Evolutionary conservation across 1,140 invertebrate genomes (phyloP), one percentile per base, ranked within the genome.

Genomic region (Neoseiulus cucumeris): DNA sequence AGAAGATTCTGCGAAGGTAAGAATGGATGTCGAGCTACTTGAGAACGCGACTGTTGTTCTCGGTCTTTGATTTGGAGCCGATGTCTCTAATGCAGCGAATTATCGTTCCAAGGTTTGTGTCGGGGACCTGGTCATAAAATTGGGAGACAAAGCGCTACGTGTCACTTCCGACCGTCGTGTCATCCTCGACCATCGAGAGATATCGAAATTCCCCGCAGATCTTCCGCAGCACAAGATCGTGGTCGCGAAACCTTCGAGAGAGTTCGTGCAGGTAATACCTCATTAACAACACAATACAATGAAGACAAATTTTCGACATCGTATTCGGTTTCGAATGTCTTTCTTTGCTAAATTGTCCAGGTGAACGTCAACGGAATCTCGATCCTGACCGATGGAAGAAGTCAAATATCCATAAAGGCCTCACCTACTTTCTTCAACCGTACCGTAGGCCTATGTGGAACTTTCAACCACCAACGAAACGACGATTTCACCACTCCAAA

Each of bases 401-500:
- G 85, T 0, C 77, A 87, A 44, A 84, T 85, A 2, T 88, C 90
- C 69, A 81, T 93, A 18, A 85, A 88, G 70, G 85, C 85, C 0
- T 87, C 87, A 6, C 77, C 86, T 1, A 74, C 78, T 47, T 84
- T 87, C 69, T 78, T 82, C 33, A 83, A 82, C 66, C 79, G 83
- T 64, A 73, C 74, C 6, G 68, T 73, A 66, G 90, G 89, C 67
- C 78, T 94, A 6, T 94, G 90, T 71, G 90, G 90, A 20, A 91
- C 87, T 0, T 92, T 89, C 72, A 88, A 86, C 66, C 68, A 68
- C 17, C 90, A 89, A 71, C 87, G 89, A 72, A 85, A 85, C 70
- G 87, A 92, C 72, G 90, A 94, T 73, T 91, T 92, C 74, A 71
- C 87, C 6, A 91, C 89, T 0, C 86, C 85, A 0, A 85, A 90